These are phyloP conservation scores for Lepidurus packardi DNA, from an alignment of 1,140 invertebrate genomes.

Conservation along the genomic window DNA sequence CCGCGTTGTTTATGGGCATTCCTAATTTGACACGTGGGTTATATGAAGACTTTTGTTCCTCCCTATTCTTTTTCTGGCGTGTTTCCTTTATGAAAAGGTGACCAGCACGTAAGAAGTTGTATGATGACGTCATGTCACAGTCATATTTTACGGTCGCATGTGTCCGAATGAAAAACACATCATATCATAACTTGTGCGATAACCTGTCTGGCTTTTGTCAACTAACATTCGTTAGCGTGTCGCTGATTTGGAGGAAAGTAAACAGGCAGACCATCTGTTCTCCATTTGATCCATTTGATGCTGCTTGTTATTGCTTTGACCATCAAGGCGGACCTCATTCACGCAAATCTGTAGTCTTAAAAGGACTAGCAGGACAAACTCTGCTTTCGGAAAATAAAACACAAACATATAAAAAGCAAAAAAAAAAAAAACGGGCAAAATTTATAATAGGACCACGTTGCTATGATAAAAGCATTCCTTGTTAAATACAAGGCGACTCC, in stretches of 20 bases:
- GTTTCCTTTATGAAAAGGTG: background rate
- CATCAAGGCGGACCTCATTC: background rate
- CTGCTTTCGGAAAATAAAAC: no score
- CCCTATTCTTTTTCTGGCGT: background rate
- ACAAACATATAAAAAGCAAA: background rate
- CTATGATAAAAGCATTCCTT: background rate
- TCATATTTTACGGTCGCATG: background rate
- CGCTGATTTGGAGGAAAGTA: background rate
- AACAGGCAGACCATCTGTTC: background rate
- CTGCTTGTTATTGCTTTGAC: background rate
- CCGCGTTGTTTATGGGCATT: slow-evolving; percentile 7
- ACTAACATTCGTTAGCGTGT: background rate
- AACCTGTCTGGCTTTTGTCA: background rate
- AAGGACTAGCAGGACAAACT: no score
- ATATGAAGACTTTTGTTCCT: background rate
- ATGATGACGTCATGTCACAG: background rate
- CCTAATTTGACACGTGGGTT: background rate
- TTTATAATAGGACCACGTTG: background rate
- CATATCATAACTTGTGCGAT: background rate
- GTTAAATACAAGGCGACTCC: background rate
- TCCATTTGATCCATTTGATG: background rate
- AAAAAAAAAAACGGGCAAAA: background rate
- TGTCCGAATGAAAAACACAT: background rate
- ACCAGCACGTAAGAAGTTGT: background rate
- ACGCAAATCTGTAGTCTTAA: background rate